Evolutionary conservation across 92 coral and sea anemone species (phyloP), one percentile per base, ranked within the genome.

Genomic region (Porites cylindrica): DNA sequence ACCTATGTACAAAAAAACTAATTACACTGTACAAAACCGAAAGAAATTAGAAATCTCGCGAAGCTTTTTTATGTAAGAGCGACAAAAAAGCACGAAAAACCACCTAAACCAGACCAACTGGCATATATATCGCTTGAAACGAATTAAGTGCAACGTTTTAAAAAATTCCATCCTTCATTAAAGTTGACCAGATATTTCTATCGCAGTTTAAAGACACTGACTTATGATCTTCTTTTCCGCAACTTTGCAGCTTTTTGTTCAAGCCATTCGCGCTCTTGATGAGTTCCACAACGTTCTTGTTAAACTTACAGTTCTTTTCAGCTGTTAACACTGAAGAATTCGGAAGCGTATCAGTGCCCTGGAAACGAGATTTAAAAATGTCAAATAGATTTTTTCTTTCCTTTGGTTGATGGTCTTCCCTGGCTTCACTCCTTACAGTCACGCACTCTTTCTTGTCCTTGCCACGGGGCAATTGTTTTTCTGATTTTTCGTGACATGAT

Each of bases 171-270:
- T 64, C 21, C 29, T 66, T 65, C 51, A 21, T 47, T 50, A 83
- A 51, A 7, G 68, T 52, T 14, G 63, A 13, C 87, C 87, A 83
- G 59, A 83, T 50, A 51, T 83, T 83, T 83, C 81, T 23, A 63
- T 83, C 87, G 51, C 65, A 63, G 32, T 66, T 16, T 1, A 51
- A 58, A 51, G 73, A 21, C 32, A 51, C 66, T 51, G 64, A 14
- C 24, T 83, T 75, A 26, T 7, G 29, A 3, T 61, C 51, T 63
- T 73, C 62, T 83, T 83, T 83, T 10, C 43, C 20, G 16, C 70
- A 71, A 20, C 32, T 82, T 17, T 29, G 16, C 20, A 70, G 78
- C 18, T 18, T 60, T 6, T 71, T n/a, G 13, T 43, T 56, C 14
- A 82, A 16, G 38, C 38, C 9, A 10, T 1, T 51, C 67, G 17